These are phyloP conservation scores for Pelodytes ibericus DNA, from an alignment of 2,797 vertebrate species.

Conservation along the genomic window DNA sequence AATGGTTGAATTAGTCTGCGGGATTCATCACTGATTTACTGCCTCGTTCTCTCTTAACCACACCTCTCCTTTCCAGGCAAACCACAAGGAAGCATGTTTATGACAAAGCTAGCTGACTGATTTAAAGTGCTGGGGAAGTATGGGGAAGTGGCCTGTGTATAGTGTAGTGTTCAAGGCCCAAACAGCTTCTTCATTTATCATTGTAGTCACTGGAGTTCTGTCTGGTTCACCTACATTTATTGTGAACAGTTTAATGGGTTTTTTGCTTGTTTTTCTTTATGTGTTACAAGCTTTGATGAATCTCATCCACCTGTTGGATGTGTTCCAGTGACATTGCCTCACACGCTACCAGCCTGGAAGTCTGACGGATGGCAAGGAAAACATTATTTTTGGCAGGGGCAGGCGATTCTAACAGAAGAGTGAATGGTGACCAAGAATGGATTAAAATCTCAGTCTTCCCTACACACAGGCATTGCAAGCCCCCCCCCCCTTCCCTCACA, in stretches of 20 bases:
- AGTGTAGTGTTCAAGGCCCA: not conserved
- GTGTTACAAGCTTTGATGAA: slow-evolving; percentile 13
- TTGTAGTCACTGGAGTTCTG: slow-evolving; percentile 29
- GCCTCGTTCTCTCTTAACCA: slow-evolving; percentile 25
- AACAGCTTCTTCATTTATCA: slow-evolving; percentile 40
- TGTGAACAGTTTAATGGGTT: slow-evolving; percentile 36
- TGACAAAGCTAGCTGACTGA: slow-evolving; percentile 42
- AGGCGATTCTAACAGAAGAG: not conserved
- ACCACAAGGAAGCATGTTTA: slow-evolving; percentile 54
- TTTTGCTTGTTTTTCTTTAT: slow-evolving; percentile 23
- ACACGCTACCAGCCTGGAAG: slow-evolving; percentile 14
- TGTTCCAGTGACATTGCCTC: slow-evolving; percentile 23
- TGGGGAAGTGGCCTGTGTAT: slow-evolving; percentile 12
- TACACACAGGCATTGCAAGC: not conserved
- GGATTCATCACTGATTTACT: slow-evolving; percentile 37
- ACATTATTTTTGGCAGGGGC: not conserved
- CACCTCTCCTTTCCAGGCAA: slow-evolving; percentile 28
- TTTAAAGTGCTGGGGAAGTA: slow-evolving; percentile 30
- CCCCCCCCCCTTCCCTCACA: too few relatives aligned
- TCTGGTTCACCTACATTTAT: slow-evolving; percentile 49
- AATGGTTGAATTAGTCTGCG: slow-evolving; percentile 32
- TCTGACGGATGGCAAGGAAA: not conserved
- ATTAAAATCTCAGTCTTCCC: not conserved
- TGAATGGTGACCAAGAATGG: not conserved
- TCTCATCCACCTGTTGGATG: slow-evolving; percentile 44